A percentile compares a stretch with the other conserved stretches of the same genome.
phyloP scores from a whole-genome alignment of 1,140 invertebrate species.

The Augochlora pura region DNA sequence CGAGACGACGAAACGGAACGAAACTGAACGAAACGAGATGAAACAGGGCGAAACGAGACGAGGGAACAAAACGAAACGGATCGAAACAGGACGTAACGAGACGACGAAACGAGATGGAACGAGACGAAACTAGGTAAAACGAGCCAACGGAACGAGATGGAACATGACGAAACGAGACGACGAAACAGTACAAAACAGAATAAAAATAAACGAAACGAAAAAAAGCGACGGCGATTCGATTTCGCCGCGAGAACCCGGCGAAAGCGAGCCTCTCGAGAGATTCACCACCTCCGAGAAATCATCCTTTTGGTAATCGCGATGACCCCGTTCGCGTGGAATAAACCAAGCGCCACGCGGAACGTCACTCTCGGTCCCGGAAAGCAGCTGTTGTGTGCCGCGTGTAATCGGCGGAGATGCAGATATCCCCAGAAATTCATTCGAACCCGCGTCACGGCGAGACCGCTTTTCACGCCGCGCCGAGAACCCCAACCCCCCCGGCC shows the following conservation, averaged over 20 bases:
- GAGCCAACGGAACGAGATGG: no score
- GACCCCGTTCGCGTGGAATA: conserved; percentile 24
- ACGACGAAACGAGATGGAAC: no score
- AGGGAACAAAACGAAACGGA: no score
- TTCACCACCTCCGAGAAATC: neutral
- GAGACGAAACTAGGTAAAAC: no score
- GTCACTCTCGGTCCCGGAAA: neutral
- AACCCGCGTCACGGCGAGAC: neutral
- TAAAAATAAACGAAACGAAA: no score
- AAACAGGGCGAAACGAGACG: no score
- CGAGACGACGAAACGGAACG: no score
- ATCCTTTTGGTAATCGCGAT: conserved; percentile 33
- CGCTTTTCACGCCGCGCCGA: neutral
- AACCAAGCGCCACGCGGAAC: neutral
- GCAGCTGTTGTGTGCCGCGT: neutral
- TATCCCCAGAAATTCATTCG: neutral
- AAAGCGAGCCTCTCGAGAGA: neutral
- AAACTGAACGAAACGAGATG: no score
- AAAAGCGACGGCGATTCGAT: neutral
- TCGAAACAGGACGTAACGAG: no score
- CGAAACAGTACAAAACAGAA: no score
- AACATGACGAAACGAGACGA: no score
- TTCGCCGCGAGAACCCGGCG: neutral
- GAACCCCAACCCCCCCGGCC: no score
- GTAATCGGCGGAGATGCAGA: neutral